Percentiles rank a stretch among this genome's conserved stretches.
phyloP scores from a whole-genome alignment of 2,113 vertebrate species.

The Anolis sagrei region DNA sequence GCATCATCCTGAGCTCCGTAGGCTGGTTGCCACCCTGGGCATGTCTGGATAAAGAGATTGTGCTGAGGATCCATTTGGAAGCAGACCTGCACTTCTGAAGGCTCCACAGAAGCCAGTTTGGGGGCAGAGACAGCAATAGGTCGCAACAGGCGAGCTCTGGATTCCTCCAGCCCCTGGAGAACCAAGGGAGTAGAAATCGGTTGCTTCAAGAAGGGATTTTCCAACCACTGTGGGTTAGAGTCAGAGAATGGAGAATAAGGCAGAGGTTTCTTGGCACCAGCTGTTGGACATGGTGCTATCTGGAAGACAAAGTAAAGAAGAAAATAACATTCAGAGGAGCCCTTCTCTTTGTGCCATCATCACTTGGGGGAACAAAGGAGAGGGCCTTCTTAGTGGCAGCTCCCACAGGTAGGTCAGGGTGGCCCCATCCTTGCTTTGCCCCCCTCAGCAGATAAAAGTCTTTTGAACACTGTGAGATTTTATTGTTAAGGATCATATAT shows the following conservation, averaged over 20 bases:
- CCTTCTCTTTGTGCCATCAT: too few relatives aligned
- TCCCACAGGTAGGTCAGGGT: too few relatives aligned
- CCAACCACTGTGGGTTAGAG: background rate
- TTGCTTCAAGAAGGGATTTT: conserved; percentile 4
- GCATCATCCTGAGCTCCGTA: background rate
- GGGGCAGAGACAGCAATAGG: background rate
- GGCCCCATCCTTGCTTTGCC: too few relatives aligned
- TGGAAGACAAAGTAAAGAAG: background rate
- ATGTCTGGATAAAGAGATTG: background rate
- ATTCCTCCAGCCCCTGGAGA: conserved; percentile 12
- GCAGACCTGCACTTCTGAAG: background rate
- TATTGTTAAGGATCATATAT: too few relatives aligned
- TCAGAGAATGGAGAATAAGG: background rate
- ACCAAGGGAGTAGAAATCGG: background rate
- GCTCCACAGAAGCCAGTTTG: background rate
- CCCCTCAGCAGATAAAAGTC: too few relatives aligned
- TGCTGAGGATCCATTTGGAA: background rate
- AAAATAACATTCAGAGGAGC: too few relatives aligned
- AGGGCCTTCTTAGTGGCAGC: too few relatives aligned
- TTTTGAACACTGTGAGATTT: too few relatives aligned
- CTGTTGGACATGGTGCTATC: background rate
- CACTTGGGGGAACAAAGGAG: too few relatives aligned
- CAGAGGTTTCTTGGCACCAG: background rate
- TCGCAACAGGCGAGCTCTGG: conserved; percentile 44
- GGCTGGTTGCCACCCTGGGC: too few relatives aligned